Evolutionary conservation across 2,113 vertebrate genomes (phyloP), one percentile per base, ranked within the genome.

Genomic region (Microcebus griseorufus): DNA sequence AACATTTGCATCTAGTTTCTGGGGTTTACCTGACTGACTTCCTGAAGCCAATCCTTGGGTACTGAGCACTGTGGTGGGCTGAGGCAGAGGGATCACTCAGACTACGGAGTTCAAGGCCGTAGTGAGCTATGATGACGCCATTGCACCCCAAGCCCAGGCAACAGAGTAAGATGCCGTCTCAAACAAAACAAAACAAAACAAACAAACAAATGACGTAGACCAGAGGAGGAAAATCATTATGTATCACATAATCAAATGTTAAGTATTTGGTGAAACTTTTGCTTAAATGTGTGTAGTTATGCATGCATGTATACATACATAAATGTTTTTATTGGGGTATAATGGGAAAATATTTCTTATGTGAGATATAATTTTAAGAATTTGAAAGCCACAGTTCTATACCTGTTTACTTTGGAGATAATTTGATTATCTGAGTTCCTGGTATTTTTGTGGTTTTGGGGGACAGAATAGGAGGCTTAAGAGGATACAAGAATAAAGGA

Each of bases 341-440:
- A 76, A 16, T 45, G 13, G 84, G 53, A 82, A 95, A 62, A 80
- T 96, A 76, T 51, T 91, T 96, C 25, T 73, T 73, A 93, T 65
- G 45, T 88, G 85, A 18, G 34, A 60, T 73, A 25, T 73, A 39
- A 51, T 90, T 86, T 95, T 51, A 39, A 80, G 95, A 82, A 39
- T 37, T 92, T 39, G 27, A 87, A 90, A 84, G 37, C 48, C 51
- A 93, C 62, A 92, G 37, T 14, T 88, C 1, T 94, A 0, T 39
- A 39, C 6, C 39, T 72, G 0, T 94, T 53, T 84, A 60, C 32
- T 96, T 93, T 82, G 51, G 25, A 37, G n/a, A 9, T 82, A 78
- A 62, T 91, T 79, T 81, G 53, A 92, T 8, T 83, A 87, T 83
- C 27, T 84, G n/a, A 92, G 17, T 89, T 92, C 58, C 39, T 72